Percentiles rank a stretch among this genome's conserved stretches.
Conservation (phyloP, 2,113 vertebrate species). For the Cyrtonyx montezumae region DNA sequence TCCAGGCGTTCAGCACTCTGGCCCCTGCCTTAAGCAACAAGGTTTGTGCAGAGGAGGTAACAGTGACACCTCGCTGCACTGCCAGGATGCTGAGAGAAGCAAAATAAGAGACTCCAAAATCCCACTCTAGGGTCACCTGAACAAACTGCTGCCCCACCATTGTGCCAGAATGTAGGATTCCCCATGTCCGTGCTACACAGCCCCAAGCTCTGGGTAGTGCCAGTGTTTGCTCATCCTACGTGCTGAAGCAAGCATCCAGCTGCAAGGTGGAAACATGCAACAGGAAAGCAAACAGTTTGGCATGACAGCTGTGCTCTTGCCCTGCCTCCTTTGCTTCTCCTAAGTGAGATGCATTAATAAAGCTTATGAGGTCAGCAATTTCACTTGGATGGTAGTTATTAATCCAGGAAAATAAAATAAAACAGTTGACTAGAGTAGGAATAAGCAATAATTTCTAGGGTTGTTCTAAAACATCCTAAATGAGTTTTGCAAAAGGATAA, state of each 20-base stretch:
- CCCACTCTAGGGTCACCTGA: background rate
- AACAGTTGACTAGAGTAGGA: background rate
- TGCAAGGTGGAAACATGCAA: background rate
- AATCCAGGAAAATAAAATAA: background rate
- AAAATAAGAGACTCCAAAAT: background rate
- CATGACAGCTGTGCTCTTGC: background rate
- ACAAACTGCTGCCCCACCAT: background rate
- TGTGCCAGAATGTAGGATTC: background rate
- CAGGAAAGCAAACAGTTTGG: fast-evolving
- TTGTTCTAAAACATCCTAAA: background rate
- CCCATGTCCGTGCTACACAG: background rate
- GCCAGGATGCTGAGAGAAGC: background rate
- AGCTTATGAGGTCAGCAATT: conserved; percentile 24
- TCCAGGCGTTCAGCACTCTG: background rate
- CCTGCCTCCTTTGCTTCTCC: background rate
- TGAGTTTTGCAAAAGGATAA: background rate
- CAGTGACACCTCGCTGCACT: background rate
- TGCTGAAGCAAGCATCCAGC: background rate
- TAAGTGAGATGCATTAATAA: background rate
- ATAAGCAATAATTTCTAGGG: background rate
- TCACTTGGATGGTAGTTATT: background rate
- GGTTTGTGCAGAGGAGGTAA: background rate
- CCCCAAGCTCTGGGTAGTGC: fast-evolving
- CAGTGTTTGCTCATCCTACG: background rate
- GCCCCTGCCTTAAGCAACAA: background rate